Conservation (phyloP, 2,888 invertebrate genomes). For the Drosophila meridionalis region DNA sequence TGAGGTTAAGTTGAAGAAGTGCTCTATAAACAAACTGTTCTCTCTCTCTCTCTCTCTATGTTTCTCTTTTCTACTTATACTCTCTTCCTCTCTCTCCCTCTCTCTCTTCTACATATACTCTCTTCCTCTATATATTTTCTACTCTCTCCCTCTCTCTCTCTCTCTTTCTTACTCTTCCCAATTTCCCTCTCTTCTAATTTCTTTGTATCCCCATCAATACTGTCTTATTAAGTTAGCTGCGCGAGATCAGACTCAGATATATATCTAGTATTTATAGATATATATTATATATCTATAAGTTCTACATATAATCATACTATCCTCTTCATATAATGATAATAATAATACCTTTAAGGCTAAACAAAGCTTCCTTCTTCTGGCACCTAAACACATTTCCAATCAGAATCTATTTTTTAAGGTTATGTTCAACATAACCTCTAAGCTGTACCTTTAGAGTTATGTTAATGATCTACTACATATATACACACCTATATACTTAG, state of each 20-base stretch:
- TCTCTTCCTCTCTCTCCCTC: background rate
- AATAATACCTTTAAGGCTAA: too few species aligned
- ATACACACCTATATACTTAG: background rate
- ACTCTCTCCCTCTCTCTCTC: background rate
- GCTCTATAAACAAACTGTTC: background rate
- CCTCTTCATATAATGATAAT: background rate
- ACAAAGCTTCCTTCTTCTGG: background rate
- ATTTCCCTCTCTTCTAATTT: background rate
- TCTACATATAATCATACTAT: background rate
- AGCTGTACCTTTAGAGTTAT: background rate
- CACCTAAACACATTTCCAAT: background rate
- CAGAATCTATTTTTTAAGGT: background rate
- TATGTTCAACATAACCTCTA: background rate
- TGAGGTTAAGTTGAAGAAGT: constrained; percentile 9
- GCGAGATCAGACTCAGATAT: background rate
- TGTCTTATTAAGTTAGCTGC: background rate
- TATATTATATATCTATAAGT: background rate
- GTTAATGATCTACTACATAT: background rate
- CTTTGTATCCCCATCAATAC: too few species aligned
- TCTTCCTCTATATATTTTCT: too few species aligned
- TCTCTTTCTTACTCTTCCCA: background rate
- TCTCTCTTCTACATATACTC: background rate
- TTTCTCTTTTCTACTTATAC: too few species aligned
- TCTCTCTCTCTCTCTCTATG: too few species aligned
- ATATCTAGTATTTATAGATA: background rate